Conservation (phyloP, 2,113 vertebrate genomes). For the Grantiella picta region DNA sequence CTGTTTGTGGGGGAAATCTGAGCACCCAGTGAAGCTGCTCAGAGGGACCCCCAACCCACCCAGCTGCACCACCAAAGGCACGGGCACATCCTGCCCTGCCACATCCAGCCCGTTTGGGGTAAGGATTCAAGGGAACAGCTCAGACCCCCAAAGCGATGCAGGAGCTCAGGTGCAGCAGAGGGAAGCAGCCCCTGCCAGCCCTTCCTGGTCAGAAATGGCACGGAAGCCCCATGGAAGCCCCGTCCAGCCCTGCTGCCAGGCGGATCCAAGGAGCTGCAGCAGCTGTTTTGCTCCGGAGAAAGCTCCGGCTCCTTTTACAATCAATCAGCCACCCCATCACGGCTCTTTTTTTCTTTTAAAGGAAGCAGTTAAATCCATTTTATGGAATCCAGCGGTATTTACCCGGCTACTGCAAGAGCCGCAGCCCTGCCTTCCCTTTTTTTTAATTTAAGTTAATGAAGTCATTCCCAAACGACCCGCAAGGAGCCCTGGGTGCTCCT, state of each 20-base stretch:
- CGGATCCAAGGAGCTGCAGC: background rate
- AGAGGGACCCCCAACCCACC: background rate
- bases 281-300: slow-evolving; percentile 3
- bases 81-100: accelerated
- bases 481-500: background rate
- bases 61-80: accelerated
- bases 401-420: slow-evolving; percentile 59
- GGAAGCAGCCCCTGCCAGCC: background rate
- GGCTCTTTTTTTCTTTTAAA: slow-evolving; percentile 24
- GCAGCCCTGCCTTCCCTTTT: background rate
- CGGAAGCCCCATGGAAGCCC: background rate
- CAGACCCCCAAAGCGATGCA: accelerated
- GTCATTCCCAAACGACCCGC: background rate
- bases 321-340: slow-evolving; percentile 50
- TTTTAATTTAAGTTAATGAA: slow-evolving; percentile 43
- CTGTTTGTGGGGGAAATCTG: background rate
- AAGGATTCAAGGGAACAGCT: background rate
- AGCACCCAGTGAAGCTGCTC: background rate
- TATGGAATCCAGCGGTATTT: slow-evolving; percentile 64
- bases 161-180: accelerated
- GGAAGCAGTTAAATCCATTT: slow-evolving; percentile 65
- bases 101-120: accelerated
- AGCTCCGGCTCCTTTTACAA: slow-evolving; percentile 44
- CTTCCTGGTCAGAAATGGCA: accelerated
- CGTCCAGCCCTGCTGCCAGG: background rate